Evolutionary conservation across 1,140 invertebrate species (phyloP).

Genomic region (Antheraea mylitta): DNA sequence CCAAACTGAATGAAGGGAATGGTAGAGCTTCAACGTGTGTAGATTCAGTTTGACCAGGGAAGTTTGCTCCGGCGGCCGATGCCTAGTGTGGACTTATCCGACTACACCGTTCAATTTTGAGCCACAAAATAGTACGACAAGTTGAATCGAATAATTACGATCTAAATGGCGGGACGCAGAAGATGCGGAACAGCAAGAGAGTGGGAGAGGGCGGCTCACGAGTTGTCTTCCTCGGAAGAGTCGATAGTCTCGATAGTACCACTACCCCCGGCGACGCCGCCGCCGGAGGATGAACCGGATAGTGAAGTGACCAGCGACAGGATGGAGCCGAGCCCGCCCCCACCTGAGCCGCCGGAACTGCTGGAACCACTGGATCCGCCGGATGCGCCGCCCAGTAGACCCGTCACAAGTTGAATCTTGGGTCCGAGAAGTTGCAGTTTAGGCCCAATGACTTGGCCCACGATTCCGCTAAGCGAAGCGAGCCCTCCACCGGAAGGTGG

Average conservation of each 20-base stretch:
- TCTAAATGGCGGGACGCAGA: background rate
- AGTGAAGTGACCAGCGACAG: slow-evolving; percentile 70
- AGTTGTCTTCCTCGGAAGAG: slow-evolving; percentile 67
- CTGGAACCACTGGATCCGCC: slow-evolving; percentile 64
- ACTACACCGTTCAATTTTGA: background rate
- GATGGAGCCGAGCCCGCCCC: slow-evolving; percentile 62
- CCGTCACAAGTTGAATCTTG: slow-evolving; percentile 79
- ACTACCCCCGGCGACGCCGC: slow-evolving; percentile 51
- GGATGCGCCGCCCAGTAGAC: slow-evolving; percentile 78
- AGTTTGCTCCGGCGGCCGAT: background rate
- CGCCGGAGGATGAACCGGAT: slow-evolving; percentile 60
- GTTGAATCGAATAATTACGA: background rate
- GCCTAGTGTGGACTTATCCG: background rate
- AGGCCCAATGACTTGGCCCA: slow-evolving; percentile 80
- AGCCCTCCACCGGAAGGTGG: slow-evolving; percentile 71
- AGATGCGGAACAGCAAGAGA: background rate
- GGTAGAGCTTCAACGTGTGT: too few relatives aligned
- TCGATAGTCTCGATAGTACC: slow-evolving; percentile 70
- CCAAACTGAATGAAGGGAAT: background rate
- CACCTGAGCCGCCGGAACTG: slow-evolving; percentile 52
- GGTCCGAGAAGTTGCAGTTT: slow-evolving; percentile 79
- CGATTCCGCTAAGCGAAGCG: slow-evolving; percentile 68
- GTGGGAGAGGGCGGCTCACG: slow-evolving; percentile 36
- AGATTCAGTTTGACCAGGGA: too few relatives aligned
- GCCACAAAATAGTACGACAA: background rate